Conservation (phyloP, 1,140 invertebrate species). For the Thaumetopoea pityocampa region DNA sequence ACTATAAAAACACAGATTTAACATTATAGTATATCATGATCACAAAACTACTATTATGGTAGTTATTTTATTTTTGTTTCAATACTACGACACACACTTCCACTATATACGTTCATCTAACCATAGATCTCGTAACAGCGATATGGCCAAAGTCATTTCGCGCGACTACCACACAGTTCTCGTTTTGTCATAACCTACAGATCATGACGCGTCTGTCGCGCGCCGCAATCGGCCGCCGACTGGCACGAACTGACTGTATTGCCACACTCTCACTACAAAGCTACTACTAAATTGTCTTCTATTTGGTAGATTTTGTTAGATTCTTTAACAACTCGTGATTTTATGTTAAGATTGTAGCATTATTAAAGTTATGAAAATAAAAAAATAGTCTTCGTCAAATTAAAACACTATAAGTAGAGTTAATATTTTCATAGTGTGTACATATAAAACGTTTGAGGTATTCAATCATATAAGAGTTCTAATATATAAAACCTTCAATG, state of each 20-base stretch:
- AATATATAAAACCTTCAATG: no score
- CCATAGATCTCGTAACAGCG: slow-evolving; percentile 31
- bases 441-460: no score
- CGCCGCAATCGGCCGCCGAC: slow-evolving; percentile 44
- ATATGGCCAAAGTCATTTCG: slow-evolving; percentile 44
- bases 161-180: slow-evolving; percentile 28
- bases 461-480: no score
- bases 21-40: slow-evolving; percentile 47
- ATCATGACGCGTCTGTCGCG: slow-evolving; percentile 41
- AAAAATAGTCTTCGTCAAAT: neutral
- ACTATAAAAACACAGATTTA: slow-evolving; percentile 64
- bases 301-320: slow-evolving; percentile 9
- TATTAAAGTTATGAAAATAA: slow-evolving; percentile 1
- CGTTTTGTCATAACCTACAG: slow-evolving; percentile 39
- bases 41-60: slow-evolving; percentile 25
- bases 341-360: neutral
- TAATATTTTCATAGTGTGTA: no score
- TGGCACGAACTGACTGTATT: slow-evolving; percentile 37
- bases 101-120: slow-evolving; percentile 29
- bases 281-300: slow-evolving; percentile 27
- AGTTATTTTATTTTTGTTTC: slow-evolving; percentile 5
- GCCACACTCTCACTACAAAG: slow-evolving; percentile 17
- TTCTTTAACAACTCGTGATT: neutral
- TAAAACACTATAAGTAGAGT: no score
- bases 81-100: slow-evolving; percentile 34